Percentiles rank a stretch among this genome's conserved stretches.
These are phyloP conservation scores for Silurus lanzhouensis DNA, from an alignment of 2,797 vertebrate genomes.

Conservation along the genomic window DNA sequence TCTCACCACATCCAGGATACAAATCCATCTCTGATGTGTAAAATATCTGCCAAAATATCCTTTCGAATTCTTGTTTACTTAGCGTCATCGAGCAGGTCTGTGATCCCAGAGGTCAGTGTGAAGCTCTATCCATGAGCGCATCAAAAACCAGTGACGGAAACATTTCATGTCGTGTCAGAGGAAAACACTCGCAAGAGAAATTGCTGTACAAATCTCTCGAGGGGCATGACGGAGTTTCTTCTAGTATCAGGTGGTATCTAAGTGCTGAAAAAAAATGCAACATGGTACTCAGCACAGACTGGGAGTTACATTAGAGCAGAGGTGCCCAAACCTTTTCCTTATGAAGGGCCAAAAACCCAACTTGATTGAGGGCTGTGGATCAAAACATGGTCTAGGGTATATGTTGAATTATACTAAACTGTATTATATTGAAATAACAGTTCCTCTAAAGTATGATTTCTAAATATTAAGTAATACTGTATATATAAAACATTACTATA, in stretches of 20 bases:
- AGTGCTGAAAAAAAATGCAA: neutral
- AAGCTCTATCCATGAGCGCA: constrained; percentile 1
- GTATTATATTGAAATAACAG: too few species aligned
- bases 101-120: constrained; percentile 14
- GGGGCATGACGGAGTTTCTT: neutral
- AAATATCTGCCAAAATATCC: constrained; percentile 12
- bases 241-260: neutral
- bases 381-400: too few species aligned
- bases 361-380: too few species aligned
- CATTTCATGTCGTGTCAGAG: constrained; percentile 13
- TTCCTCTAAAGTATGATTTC: too few species aligned
- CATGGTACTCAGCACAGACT: neutral
- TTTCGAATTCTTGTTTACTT: constrained; percentile 29
- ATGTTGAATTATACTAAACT: too few species aligned
- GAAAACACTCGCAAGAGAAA: neutral
- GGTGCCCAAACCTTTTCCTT: too few species aligned
- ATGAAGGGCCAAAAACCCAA: too few species aligned
- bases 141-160: constrained; percentile 12
- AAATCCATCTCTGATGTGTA: constrained; percentile 7
- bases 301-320: neutral
- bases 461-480: too few species aligned
- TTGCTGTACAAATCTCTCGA: neutral
- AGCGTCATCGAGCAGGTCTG: constrained; percentile 23
- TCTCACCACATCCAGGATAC: neutral
- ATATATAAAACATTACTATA: too few species aligned